Evolutionary conservation across 2,888 invertebrate genomes (phyloP).

Genomic region (Hymenopus coronatus): DNA sequence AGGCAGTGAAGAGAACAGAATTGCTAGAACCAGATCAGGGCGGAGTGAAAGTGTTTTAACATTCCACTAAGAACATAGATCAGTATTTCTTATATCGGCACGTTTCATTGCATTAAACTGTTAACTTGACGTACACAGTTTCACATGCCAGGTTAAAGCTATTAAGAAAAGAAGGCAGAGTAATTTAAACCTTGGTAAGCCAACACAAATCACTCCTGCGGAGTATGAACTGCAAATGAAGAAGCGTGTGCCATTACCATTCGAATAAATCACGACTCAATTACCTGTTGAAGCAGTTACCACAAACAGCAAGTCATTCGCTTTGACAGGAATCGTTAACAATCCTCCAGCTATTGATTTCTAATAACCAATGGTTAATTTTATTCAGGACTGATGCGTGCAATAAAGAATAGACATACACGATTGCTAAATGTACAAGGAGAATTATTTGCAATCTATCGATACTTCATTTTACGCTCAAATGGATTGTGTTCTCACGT

Average conservation of each 20-base stretch:
- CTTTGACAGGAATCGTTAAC: not conserved
- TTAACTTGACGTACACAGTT: too few species aligned
- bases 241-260: not conserved
- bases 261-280: not conserved
- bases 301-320: not conserved
- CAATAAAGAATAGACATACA: not conserved
- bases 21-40: too few species aligned
- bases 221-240: not conserved
- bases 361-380: not conserved
- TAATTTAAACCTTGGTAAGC: not conserved
- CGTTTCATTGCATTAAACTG: too few species aligned
- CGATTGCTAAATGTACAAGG: not conserved
- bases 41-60: too few species aligned
- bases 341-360: not conserved
- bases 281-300: not conserved
- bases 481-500: not conserved
- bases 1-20: too few species aligned
- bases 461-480: not conserved
- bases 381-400: not conserved
- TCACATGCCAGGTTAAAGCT: not conserved
- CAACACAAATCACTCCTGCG: not conserved
- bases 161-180: not conserved
- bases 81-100: too few species aligned
- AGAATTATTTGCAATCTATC: not conserved
- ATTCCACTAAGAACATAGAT: too few species aligned